Evolutionary conservation across 2,797 vertebrate genomes (phyloP), one percentile per base, ranked within the genome.

Genomic region (Trematomus bernacchii): DNA sequence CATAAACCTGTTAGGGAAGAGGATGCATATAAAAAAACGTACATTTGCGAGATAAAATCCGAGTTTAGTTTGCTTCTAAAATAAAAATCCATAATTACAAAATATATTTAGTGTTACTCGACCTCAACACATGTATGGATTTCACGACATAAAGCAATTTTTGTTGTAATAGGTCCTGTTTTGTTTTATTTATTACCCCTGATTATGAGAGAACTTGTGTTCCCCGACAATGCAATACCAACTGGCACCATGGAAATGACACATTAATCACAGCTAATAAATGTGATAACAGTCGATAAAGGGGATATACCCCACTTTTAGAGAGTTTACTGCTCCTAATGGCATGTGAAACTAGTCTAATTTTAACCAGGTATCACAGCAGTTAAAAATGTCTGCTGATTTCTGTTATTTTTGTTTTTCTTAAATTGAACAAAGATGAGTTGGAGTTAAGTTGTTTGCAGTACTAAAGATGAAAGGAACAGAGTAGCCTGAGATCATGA

Each of bases 1-100:
- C 90, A 97, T 95, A 85, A 99, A 97, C 89, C 98, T 99, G 80
- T 50, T 2, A 33, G n/a, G 30, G 23, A 51, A 10, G 6, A 9
- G 33, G 33, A 37, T 37, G 33, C 33, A 37, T 37, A 5, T 27
- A 27, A 5, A 5, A 27, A 27, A 27, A 27, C 27, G 4, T 27
- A 27, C 27, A 27, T 5, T 27, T 27, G 27, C 27, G 5, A 27
- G 27, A 27, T 27, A 7, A 2, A 37, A 37, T 37, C 33, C 8
- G 33, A 37, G 7, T 37, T 37, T 1, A 9, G 33, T 37, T 6
- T 37, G 33, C 33, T 8, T 3, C 46, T 10, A 52, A 68, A 30
- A 11, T n/a, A 21, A 47, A 27, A 58, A 11, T 23, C 1, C 27
- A 51, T 14, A 10, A 48, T 0, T 23, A 13, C 11, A 59, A 42